Conservation (phyloP, 2,888 invertebrate species). For the Augiades crinisus region DNA sequence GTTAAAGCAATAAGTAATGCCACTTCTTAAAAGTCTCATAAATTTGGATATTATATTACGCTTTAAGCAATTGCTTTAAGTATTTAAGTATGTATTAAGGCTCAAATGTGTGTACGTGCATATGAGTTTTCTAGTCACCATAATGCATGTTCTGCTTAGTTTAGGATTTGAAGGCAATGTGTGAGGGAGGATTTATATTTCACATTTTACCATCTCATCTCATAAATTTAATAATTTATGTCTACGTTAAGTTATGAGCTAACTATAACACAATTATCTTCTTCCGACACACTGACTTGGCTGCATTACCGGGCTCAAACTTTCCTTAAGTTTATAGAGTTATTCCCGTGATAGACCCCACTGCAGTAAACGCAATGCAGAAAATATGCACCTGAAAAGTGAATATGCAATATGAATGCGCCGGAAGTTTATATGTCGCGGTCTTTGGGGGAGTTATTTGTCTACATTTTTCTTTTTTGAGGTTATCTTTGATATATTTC, state of each 20-base stretch:
- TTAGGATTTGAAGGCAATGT: too few relatives aligned
- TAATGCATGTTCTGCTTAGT: too few relatives aligned
- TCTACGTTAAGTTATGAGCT: background rate
- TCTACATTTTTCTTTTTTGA: background rate
- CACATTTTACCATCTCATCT: too few relatives aligned
- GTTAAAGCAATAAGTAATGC: too few relatives aligned
- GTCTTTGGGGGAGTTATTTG: background rate
- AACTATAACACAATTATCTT: conserved; percentile 14
- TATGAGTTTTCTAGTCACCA: too few relatives aligned
- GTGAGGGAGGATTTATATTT: too few relatives aligned
- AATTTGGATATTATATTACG: too few relatives aligned
- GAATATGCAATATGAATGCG: conserved; percentile 23
- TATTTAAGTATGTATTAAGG: too few relatives aligned
- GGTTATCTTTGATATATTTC: background rate
- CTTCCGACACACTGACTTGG: conserved; percentile 13
- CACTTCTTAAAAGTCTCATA: too few relatives aligned
- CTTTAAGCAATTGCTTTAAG: too few relatives aligned
- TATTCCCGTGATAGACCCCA: conserved; percentile 18
- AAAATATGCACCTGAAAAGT: conserved; percentile 25
- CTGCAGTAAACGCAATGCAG: conserved; percentile 26
- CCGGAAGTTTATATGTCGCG: conserved; percentile 7
- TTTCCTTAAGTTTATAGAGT: conserved; percentile 7
- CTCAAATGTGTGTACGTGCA: too few relatives aligned
- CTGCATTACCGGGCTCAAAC: conserved; percentile 1
- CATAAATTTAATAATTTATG: background rate